Evolutionary conservation across 1,140 invertebrate species (phyloP), one percentile per base, ranked within the genome.

Genomic region (Leptinotarsa texana): DNA sequence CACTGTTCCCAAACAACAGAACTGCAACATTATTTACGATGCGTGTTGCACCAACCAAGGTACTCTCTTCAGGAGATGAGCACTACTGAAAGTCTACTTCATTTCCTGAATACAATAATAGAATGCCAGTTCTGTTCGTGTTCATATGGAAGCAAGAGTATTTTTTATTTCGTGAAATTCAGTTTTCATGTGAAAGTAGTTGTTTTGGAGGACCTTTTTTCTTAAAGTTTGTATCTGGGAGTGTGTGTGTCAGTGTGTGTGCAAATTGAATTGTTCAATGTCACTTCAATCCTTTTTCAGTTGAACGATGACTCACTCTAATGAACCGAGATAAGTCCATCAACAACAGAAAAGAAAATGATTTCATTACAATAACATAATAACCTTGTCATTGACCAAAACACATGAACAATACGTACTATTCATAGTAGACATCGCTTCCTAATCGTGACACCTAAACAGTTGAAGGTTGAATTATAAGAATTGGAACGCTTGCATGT

Each of bases 361-460:
- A 57, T 57, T 57, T 57, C 51, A 57, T 57, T 57, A 57, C 51
- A 57, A 57, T 57, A 18, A 57, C n/a, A 57, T 1, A 5, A 57
- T 57, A 18, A 57, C 51, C 51, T 57, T 57, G 51, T 57, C 51
- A 57, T n/a, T 57, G 51, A 57, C 51, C 51, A 57, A 57, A 57
- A 57, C 51, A 57, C 8, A 57, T 57, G 51, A 57, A 57, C 51
- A 57, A 57, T 57, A 57, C 51, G n/a, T 57, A 57, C 51, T 57
- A 57, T 57, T 57, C 51, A 57, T 57, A 42, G 51, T 57, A 18
- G 15, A n/a, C n/a, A 57, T 57, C 17, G 51, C 51, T 57, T 57
- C 51, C 51, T 57, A 57, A 57, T 57, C 13, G 51, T 57, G 51
- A n/a, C 51, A 57, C 17, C 51, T 18, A 57, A 17, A 18, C 51